Evolutionary conservation across 1,140 invertebrate genomes (phyloP), one percentile per base, ranked within the genome.

Genomic region (Penaeus japonicus): DNA sequence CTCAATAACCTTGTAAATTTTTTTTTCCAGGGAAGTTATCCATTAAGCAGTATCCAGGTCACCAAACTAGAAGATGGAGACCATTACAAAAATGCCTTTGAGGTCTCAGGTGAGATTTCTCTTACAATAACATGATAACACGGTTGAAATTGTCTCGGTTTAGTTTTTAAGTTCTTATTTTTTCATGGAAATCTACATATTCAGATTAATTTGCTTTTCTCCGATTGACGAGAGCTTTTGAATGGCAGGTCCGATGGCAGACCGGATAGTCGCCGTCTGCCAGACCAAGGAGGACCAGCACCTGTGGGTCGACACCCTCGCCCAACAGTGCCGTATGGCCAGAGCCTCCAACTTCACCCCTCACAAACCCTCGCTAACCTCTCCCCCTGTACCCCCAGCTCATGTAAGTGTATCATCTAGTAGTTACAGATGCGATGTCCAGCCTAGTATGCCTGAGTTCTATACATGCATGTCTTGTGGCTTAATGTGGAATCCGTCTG

Each of bases 261-360:
- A 98, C 90, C 96, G 95, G 88, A 97, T 98, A 90, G 93, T 96
- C 10, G 97, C 97, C 4, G 94, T 97, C 12, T 99, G 97, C 92
- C 95, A 96, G 91, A 96, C 96, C 3, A 95, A 94, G 91, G 95
- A 96, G 83, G 97, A 98, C 91, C 96, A 96, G 80, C 95, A 96
- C 86, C 85, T 96, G 84, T 99, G 97, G 97, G 95, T 98, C 39
- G 96, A 97, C 84, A 93, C 96, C 70, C 93, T 98, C 7, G 93
- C 91, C 20, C 94, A 95, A 59, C 96, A 96, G 89, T 94, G 95
- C 84, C 90, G 86, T 65, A 30, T 84, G 47, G 84, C 84, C 59
- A 78, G 89, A 93, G 2, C 93, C 93, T 90, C 92, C 92, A 15
- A 92, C 92, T 91, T 92, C 77, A 85, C 87, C 90, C 79, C 84